Evolutionary conservation across 2,797 vertebrate species (phyloP), one percentile per base, ranked within the genome.

Genomic region (Falco naumanni): DNA sequence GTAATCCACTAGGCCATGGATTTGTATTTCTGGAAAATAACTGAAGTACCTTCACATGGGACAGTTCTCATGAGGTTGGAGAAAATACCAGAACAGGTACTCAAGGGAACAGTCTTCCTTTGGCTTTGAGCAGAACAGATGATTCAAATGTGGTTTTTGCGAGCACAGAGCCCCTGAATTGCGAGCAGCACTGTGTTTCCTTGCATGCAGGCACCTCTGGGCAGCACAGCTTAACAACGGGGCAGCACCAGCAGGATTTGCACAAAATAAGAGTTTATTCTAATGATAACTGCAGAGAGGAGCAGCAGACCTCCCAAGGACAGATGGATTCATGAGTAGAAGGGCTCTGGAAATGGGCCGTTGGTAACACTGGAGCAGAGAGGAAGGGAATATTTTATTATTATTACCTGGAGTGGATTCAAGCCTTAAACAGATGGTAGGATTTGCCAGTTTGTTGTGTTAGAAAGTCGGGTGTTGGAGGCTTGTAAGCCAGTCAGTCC

Each of bases 21-120:
- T 78, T 85, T 87, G 84, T 69, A 48, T 80, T 91, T 91, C 94
- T 94, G 92, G 90, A 90, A 93, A 70, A 91, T 34, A 72, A 51
- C 56, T 87, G 47, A 76, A 41, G 48, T 45, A 9, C 13, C 70
- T 74, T 87, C 81, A 54, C 16, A 0, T 53, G 48, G 78, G 26
- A 7, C 45, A 53, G 25, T 63, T 87, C 85, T 90, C 53, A 10
- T 13, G 79, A 54, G 91, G 41, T 2, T 31, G 34, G 80, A 87
- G 56, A 80, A 89, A 87, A 82, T 82, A 33, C 29, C 41, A 33
- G 59, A 48, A 7, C 43, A 34, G 18, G 25, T 70, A 34, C 74
- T 89, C 74, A 31, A 10, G 92, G 47, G 68, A 21, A 69, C 57
- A 71, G 8, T 22, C 33, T 90, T 66, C 39, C 65, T 45, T 87